Percentiles rank a stretch among this genome's conserved stretches.
Evolutionary conservation across 2,113 vertebrate species (phyloP).

Genomic region (Bagarius yarrelli): DNA sequence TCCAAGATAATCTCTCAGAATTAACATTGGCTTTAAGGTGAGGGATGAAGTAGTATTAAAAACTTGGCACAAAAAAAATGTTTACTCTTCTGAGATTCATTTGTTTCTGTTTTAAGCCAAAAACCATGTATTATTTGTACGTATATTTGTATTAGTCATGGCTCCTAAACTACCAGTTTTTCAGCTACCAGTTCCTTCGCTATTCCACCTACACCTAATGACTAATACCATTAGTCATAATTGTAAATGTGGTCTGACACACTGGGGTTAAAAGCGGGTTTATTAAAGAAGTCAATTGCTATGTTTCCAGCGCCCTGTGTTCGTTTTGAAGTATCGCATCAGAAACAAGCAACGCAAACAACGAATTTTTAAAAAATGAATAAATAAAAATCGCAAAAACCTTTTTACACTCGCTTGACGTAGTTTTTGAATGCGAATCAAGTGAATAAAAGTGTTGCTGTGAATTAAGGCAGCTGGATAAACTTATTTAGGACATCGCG

Average conservation of each 20-base stretch:
- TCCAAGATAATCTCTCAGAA: neutral
- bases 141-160: neutral
- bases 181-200: neutral
- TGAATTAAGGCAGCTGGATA: no score
- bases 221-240: slow-evolving; percentile 22
- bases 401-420: no score
- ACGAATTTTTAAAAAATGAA: no score
- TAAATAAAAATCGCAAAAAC: no score
- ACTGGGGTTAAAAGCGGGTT: neutral
- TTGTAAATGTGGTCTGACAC: slow-evolving; percentile 28
- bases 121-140: no score
- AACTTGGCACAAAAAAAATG: neutral
- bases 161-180: neutral
- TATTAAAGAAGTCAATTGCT: neutral
- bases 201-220: slow-evolving; percentile 12
- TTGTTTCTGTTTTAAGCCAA: neutral
- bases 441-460: no score
- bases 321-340: no score
- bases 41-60: neutral
- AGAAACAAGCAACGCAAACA: no score
- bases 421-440: no score
- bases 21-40: neutral
- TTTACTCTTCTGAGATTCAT: neutral
- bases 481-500: no score
- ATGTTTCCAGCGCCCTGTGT: no score